Evolutionary conservation across 2,797 vertebrate species (phyloP), one percentile per base, ranked within the genome.

Genomic region (Lycodopsis pacificus): DNA sequence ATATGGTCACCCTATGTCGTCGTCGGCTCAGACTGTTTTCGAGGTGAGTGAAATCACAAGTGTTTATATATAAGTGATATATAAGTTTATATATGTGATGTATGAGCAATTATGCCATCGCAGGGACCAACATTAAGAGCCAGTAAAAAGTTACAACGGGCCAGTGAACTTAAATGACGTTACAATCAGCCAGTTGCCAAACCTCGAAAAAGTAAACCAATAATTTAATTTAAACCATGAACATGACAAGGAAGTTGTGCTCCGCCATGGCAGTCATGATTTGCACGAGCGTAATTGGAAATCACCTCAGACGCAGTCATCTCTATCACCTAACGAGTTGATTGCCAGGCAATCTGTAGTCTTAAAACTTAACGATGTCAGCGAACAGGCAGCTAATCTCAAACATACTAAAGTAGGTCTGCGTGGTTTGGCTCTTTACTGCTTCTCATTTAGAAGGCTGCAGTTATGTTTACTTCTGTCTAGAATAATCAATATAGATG

Each of bases 391-490:
- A 36, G 57, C 57, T 59, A n/a, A n/a, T 59, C 57, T 20, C 57
- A 36, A 36, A 13, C 32, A 44, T 67, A 22, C 14, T 25, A n/a
- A 54, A 62, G 57, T 40, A 46, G 9, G 11, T 48, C 12, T 44
- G 15, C 32, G 42, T 71, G 51, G 54, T 77, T 61, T 65, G 38
- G 22, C n/a, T 34, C 14, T 27, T 36, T 48, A 67, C 40, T 46
- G 72, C 49, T 66, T 58, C 27, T 77, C 11, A 63, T 82, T 77
- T n/a, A 68, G 13, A 80, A n/a, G 32, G 36, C 38, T 66, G 19
- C 40, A 63, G 57, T 36, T 74, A 40, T 59, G 0, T 65, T 73
- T 34, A 59, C 58, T n/a, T 44, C 32, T 30, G 42, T 65, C 40
- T 58, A 27, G 38, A n/a, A n/a, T n/a, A n/a, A 84, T 81, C 62